Conservation (phyloP, 2,888 invertebrate species). For the Prostheceraeus crozeri region DNA sequence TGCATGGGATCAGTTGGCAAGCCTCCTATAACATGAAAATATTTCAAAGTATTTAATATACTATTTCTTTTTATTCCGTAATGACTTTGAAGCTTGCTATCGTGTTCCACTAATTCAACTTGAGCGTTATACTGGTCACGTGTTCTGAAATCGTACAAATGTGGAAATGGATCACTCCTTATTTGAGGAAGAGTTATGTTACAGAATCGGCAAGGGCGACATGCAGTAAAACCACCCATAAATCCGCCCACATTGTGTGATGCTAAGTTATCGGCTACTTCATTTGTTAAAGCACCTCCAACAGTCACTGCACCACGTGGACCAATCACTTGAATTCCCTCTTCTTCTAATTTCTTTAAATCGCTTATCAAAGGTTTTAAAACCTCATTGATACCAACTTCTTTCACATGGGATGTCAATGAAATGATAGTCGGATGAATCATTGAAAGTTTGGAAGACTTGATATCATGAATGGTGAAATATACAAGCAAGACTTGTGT, state of each 20-base stretch:
- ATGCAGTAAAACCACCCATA: background rate
- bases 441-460: too few species aligned
- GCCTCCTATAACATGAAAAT: conserved; percentile 7
- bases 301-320: too few species aligned
- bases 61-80: conserved; percentile 17
- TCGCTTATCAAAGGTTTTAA: too few species aligned
- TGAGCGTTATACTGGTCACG: background rate
- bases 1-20: conserved; percentile 9
- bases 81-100: background rate
- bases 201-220: background rate
- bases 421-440: too few species aligned
- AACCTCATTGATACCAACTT: too few species aligned
- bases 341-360: too few species aligned
- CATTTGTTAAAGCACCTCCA: background rate
- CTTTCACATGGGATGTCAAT: too few species aligned
- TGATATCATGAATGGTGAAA: too few species aligned
- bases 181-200: conserved; percentile 5
- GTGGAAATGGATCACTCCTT: background rate
- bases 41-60: conserved; percentile 7
- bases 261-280: conserved; percentile 7
- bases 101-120: background rate
- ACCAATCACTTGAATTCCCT: too few species aligned
- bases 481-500: too few species aligned
- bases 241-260: background rate
- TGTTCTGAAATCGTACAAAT: background rate